Conservation (phyloP, 2,113 vertebrate species). For the Pogonocichla stellata region DNA sequence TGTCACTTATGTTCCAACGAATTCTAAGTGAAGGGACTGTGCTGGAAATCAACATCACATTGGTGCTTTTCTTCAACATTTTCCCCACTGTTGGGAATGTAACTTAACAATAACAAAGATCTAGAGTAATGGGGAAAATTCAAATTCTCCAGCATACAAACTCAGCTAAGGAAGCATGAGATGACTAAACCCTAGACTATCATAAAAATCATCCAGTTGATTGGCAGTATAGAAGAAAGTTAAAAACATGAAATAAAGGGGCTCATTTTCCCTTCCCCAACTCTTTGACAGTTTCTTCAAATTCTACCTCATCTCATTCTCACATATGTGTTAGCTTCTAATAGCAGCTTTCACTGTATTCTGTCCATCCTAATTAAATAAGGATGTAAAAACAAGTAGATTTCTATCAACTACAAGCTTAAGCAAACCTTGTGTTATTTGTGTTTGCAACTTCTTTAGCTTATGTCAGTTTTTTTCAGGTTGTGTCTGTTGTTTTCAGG, state of each 20-base stretch:
- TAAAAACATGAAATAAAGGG: not conserved
- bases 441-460: not conserved
- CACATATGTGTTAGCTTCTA: not conserved
- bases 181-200: not conserved
- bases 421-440: not conserved
- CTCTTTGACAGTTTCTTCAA: not conserved
- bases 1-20: not conserved
- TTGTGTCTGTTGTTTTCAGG: not conserved
- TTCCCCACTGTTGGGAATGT: not conserved
- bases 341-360: not conserved
- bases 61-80: not conserved
- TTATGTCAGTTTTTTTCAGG: not conserved
- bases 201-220: not conserved
- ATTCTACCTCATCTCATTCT: not conserved
- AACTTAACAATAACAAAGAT: not conserved
- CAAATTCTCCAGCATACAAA: not conserved
- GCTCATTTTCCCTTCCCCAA: not conserved
- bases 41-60: not conserved
- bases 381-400: not conserved
- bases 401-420: not conserved
- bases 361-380: not conserved
- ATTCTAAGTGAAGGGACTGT: not conserved
- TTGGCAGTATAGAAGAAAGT: not conserved
- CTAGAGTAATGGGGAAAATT: not conserved
- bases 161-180: not conserved